phyloP scores from a whole-genome alignment of 1,140 invertebrate genomes.

The Dysdera silvatica region DNA sequence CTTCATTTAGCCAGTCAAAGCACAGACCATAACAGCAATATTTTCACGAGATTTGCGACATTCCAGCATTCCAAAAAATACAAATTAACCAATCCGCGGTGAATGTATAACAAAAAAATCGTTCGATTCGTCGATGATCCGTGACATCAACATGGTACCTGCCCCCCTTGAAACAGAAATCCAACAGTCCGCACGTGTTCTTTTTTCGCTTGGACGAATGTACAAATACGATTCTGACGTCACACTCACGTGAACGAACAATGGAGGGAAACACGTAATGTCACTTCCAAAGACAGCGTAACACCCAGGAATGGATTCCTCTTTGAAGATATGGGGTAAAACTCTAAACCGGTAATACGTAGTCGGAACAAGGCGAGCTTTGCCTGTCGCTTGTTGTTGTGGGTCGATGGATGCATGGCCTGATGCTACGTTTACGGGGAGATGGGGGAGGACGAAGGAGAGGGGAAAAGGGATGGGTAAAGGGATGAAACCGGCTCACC shows the following conservation, averaged over 20 bases:
- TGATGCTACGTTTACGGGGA: slow-evolving; percentile 7
- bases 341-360: not conserved
- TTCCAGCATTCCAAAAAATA: not conserved
- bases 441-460: slow-evolving; percentile 1
- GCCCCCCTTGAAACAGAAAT: not conserved
- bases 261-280: not conserved
- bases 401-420: not conserved
- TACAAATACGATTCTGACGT: too few species aligned
- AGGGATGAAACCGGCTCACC: slow-evolving; percentile 10
- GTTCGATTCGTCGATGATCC: not conserved
- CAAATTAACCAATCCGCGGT: not conserved
- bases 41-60: not conserved
- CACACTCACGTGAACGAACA: too few species aligned
- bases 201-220: too few species aligned
- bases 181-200: not conserved
- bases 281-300: not conserved
- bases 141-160: not conserved
- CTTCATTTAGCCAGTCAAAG: slow-evolving; percentile 12
- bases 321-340: not conserved
- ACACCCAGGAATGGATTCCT: not conserved
- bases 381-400: too few species aligned
- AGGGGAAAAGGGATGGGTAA: slow-evolving; percentile 8
- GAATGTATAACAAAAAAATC: not conserved
- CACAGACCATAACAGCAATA: not conserved
- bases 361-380: too few species aligned